A percentile compares a stretch with the other conserved stretches of the same genome.
These are phyloP conservation scores for Parazoanthus swiftii DNA, from an alignment of 92 coral and sea anemone genomes.

Conservation along the genomic window DNA sequence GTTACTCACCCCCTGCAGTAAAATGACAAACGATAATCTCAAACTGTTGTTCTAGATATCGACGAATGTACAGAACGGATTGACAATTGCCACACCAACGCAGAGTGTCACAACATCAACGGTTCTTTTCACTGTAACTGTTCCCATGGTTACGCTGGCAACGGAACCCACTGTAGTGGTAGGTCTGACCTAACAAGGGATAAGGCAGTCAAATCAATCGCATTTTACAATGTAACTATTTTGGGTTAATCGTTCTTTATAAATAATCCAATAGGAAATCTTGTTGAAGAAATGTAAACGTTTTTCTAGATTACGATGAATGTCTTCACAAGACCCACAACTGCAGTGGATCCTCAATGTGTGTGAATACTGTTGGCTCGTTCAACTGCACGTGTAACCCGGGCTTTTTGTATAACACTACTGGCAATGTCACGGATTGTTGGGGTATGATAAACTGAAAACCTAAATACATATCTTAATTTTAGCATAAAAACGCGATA, in stretches of 20 bases:
- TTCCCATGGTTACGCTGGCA: constrained; percentile 54
- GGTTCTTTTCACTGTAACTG: constrained; percentile 65
- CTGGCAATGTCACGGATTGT: constrained; percentile 53
- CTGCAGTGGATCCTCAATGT: constrained; percentile 69
- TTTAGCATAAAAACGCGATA: too few relatives aligned
- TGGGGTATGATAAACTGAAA: constrained; percentile 29
- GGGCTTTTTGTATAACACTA: constrained; percentile 74
- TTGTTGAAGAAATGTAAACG: not conserved
- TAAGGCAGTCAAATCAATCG: not conserved
- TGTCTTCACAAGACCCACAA: constrained; percentile 43
- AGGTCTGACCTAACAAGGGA: not conserved
- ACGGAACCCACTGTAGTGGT: constrained; percentile 63
- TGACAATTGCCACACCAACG: constrained; percentile 59
- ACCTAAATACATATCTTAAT: too few relatives aligned
- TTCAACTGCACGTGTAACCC: constrained; percentile 76
- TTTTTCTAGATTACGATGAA: constrained; percentile 49
- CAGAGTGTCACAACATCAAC: constrained; percentile 60
- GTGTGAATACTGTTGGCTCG: constrained; percentile 74
- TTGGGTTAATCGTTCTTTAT: not conserved
- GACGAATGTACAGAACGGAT: constrained; percentile 73
- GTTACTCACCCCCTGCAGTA: not conserved
- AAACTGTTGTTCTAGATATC: constrained; percentile 54
- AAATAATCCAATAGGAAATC: not conserved
- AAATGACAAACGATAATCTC: not conserved
- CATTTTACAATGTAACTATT: too few relatives aligned